A percentile compares a stretch with the other conserved stretches of the same genome.
Conservation (phyloP, 2,797 vertebrate species). For the Coregonus sp. region DNA sequence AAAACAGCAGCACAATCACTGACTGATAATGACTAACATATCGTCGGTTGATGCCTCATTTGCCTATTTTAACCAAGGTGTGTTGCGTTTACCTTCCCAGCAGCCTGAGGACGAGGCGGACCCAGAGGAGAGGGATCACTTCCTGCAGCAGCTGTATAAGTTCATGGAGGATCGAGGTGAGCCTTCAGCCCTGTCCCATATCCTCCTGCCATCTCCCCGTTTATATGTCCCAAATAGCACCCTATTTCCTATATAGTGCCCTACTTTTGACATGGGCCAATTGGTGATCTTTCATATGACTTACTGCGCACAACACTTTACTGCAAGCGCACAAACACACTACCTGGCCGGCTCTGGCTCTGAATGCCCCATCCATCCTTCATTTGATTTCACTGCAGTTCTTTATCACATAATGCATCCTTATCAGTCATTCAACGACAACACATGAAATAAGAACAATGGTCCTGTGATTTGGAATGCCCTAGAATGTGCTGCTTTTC, state of each 20-base stretch:
- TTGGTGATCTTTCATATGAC: not conserved
- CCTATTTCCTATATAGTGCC: not conserved
- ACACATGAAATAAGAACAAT: not conserved
- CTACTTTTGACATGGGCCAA: not conserved
- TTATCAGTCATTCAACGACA: not conserved
- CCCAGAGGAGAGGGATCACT: conserved; percentile 94
- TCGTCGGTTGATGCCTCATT: not conserved
- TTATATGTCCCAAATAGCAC: not conserved
- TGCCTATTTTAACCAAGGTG: conserved; percentile 10
- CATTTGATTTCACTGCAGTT: not conserved
- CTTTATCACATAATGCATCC: not conserved
- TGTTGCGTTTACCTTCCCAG: not conserved
- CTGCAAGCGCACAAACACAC: too few relatives aligned
- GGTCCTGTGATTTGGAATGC: not conserved
- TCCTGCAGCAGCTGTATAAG: conserved; percentile 98
- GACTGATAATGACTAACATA: not conserved
- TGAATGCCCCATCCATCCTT: not conserved
- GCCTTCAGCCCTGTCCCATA: not conserved
- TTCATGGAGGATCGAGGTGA: conserved; percentile 99
- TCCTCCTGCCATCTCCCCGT: too few relatives aligned
- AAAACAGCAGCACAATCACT: not conserved
- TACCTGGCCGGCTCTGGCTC: too few relatives aligned
- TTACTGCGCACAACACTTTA: too few relatives aligned
- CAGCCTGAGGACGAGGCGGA: conserved; percentile 95
- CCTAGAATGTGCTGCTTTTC: not conserved